Base-by-base conservation (phyloP, 2,888 invertebrate species). In the Microctonus aethiopoides region DNA sequence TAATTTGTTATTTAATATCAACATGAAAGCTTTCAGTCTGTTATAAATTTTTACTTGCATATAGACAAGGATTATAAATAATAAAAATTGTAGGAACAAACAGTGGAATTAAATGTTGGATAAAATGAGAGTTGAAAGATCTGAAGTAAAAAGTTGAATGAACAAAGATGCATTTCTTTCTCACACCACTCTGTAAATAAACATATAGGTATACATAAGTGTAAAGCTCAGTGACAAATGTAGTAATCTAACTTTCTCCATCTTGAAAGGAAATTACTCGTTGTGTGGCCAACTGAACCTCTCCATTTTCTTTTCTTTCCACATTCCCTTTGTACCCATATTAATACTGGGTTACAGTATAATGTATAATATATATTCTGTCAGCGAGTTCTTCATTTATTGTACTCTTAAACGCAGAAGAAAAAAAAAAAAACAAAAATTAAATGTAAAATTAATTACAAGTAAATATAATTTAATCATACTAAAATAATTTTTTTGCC, bases 191-290 rank as follows among this genome's bases (percentile, higher is more conserved):
- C 13, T n/a, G 52, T 46, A 60, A 52, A 60, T 65, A 54, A 36
- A 46, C 63, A 3, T 26, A 29, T 52, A 22, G 32, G 9, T 46
- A 32, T 32, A 56, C 41, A 57, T 29, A 20, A 36, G 66, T 56
- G 70, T 29, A 7, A 29, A n/a, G n/a, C 29, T 29, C 69, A 52
- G 74, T 75, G 80, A 81, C 77, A 81, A 80, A 81, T 80, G 78
- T 75, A 66, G 78, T 79, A 81, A 81, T 81, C 79, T 78, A 81
- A 81, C 79, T 81, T 81, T 80, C 78, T 78, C 81, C 77, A 81
- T 81, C 75, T 75, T 75, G 74, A 63, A 64, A 51, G 70, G 72
- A 66, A 69, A 73, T 70, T 70, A 72, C 74, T 73, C 61, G 67
- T 72, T 62, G 63, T 71, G 29, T 29, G 29, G 29, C 29, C 3